phyloP scores from a whole-genome alignment of 2,797 vertebrate species.

The Microhierax caerulescens region DNA sequence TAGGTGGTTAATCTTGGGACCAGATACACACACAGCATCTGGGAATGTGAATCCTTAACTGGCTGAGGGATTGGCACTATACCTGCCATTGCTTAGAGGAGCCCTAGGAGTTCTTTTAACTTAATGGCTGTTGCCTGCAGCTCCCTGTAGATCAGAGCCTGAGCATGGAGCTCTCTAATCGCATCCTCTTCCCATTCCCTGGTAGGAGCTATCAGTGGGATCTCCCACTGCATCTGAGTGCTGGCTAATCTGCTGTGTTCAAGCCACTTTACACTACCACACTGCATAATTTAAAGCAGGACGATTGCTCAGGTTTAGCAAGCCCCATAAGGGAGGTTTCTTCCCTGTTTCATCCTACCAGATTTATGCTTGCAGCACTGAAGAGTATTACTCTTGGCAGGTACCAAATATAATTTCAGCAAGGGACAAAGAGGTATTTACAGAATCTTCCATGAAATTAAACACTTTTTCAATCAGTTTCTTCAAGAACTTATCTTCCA shows the following conservation, averaged over 20 bases:
- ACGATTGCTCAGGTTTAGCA: constrained; percentile 37
- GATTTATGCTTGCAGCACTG: constrained; percentile 8
- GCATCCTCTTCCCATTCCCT: constrained; percentile 9
- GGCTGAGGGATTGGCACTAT: not conserved
- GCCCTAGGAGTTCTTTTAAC: constrained; percentile 21
- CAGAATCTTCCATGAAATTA: constrained; percentile 24
- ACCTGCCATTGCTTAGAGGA: not conserved
- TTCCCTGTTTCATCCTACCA: not conserved
- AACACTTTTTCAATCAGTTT: not conserved
- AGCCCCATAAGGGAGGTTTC: constrained; percentile 48
- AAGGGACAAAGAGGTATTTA: constrained; percentile 20
- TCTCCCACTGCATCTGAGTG: constrained; percentile 5
- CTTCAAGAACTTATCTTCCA: not conserved
- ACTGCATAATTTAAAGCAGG: constrained; percentile 57
- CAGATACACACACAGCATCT: not conserved
- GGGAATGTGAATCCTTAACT: constrained; percentile 1
- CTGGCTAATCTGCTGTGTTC: constrained; percentile 54
- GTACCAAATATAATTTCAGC: constrained; percentile 40
- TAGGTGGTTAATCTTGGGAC: not conserved
- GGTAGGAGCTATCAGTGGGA: constrained; percentile 39
- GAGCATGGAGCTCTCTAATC: constrained; percentile 20
- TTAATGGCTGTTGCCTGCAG: constrained; percentile 28
- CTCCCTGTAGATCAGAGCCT: constrained; percentile 12
- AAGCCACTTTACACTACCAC: constrained; percentile 36
- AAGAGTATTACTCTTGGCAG: constrained; percentile 20